phyloP scores from a whole-genome alignment of 2,888 invertebrate species.

The Hetaerina titia region DNA sequence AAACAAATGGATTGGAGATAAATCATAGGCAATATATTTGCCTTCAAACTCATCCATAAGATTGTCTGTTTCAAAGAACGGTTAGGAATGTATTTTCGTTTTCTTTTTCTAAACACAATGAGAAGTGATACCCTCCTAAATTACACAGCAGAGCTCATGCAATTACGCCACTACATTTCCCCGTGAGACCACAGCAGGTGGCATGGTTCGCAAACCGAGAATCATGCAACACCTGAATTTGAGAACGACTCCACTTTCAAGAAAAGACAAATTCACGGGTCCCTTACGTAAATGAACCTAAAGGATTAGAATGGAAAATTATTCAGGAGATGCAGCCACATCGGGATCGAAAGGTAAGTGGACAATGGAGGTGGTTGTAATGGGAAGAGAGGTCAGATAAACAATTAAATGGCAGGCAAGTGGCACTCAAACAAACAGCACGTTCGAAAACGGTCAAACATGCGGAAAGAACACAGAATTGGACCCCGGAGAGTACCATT shows the following conservation, averaged over 20 bases:
- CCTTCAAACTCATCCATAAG: no score
- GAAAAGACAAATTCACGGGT: background rate
- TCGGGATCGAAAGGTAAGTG: background rate
- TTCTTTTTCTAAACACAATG: background rate
- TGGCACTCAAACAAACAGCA: background rate
- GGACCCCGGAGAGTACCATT: background rate
- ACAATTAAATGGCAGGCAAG: constrained; percentile 6
- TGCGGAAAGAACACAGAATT: background rate
- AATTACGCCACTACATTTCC: background rate
- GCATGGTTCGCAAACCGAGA: background rate
- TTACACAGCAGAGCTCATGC: background rate
- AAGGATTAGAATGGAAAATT: background rate
- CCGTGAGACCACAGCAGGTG: background rate
- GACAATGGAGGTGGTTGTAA: background rate
- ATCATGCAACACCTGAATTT: background rate
- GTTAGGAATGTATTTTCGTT: background rate
- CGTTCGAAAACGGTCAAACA: background rate
- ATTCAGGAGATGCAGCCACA: background rate
- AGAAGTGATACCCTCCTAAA: background rate
- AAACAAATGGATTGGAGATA: no score
- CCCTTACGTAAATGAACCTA: background rate
- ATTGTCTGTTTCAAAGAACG: background rate
- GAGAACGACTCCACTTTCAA: background rate
- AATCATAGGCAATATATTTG: no score
- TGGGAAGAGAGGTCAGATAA: background rate